Conservation (phyloP, 2,797 vertebrate species). For the Knipowitschia caucasica region DNA sequence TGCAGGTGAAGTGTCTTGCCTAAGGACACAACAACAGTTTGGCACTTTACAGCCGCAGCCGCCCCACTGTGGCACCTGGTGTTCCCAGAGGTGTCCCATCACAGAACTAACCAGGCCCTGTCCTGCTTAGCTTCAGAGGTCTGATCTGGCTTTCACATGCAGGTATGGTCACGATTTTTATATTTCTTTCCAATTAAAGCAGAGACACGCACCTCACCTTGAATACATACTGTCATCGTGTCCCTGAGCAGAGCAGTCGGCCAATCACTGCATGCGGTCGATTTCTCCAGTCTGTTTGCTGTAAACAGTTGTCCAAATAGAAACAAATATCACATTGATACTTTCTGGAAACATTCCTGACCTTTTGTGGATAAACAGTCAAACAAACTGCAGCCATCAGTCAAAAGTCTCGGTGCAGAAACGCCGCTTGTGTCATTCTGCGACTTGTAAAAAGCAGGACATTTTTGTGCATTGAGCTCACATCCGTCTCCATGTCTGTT, state of each 20-base stretch:
- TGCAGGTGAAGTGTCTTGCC: too few relatives aligned
- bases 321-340: background rate
- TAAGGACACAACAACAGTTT: too few relatives aligned
- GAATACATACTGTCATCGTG: background rate
- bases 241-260: background rate
- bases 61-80: too few relatives aligned
- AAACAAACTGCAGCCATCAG: background rate
- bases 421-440: background rate
- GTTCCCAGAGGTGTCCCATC: too few relatives aligned
- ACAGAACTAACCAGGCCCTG: too few relatives aligned
- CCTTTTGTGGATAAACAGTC: slow-evolving; percentile 1
- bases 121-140: too few relatives aligned
- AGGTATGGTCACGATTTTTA: too few relatives aligned
- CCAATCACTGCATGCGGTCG: background rate
- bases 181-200: too few relatives aligned
- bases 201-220: background rate
- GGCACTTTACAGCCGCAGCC: too few relatives aligned
- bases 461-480: slow-evolving; percentile 44
- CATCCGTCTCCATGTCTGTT: slow-evolving; percentile 38
- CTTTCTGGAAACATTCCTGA: background rate
- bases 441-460: slow-evolving; percentile 13
- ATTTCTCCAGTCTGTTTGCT: background rate
- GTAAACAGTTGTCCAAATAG: background rate
- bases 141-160: too few relatives aligned
- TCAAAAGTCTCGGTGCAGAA: background rate